These are phyloP conservation scores for Nanger granti DNA, from an alignment of 2,113 vertebrate genomes.

Conservation along the genomic window DNA sequence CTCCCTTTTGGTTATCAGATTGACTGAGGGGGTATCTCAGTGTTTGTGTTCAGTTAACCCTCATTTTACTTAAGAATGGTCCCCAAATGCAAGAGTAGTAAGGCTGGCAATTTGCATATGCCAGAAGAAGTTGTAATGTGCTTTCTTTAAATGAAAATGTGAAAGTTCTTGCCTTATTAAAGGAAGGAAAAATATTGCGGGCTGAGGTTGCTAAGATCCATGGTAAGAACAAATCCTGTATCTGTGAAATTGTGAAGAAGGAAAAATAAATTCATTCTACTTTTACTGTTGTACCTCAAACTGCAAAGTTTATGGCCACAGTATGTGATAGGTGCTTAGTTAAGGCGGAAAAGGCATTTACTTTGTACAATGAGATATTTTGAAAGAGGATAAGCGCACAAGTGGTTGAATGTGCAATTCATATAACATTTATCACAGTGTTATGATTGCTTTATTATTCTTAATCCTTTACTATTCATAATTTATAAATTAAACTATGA, in stretches of 20 bases:
- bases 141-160: neutral
- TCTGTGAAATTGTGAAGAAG: neutral
- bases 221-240: neutral
- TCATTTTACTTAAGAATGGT: neutral
- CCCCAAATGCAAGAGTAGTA: neutral
- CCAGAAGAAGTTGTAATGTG: neutral
- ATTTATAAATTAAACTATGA: neutral
- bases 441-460: neutral
- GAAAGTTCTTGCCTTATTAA: neutral
- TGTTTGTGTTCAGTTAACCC: neutral
- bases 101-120: neutral
- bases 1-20: neutral
- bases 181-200: neutral
- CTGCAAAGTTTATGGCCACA: neutral
- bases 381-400: neutral
- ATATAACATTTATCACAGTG: neutral
- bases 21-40: neutral
- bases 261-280: neutral
- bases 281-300: neutral
- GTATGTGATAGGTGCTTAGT: neutral
- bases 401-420: neutral
- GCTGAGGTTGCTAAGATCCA: neutral
- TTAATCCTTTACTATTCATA: neutral
- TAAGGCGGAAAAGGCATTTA: neutral
- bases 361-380: neutral